Percentiles rank a stretch among this genome's conserved stretches.
Conservation (phyloP, 1,140 invertebrate species). For the Nomia melanderi region DNA sequence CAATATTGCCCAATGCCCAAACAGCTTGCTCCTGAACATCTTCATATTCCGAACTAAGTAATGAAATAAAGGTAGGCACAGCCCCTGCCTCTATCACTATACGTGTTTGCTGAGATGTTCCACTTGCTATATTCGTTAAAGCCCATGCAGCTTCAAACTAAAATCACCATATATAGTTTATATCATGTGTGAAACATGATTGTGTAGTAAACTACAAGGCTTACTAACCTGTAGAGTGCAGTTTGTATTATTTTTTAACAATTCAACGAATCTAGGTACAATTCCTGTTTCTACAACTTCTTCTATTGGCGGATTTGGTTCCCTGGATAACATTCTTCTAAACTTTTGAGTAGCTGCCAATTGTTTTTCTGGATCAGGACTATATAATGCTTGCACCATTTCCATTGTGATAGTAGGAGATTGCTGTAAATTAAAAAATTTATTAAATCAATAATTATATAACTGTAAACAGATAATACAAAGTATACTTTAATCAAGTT, state of each 20-base stretch:
- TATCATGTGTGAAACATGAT: neutral
- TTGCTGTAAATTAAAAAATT: constrained; percentile 63
- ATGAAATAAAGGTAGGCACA: constrained; percentile 93
- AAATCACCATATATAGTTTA: constrained; percentile 3
- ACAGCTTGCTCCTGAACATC: constrained; percentile 98
- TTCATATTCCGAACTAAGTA: constrained; percentile 91
- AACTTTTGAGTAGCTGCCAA: constrained; percentile 96
- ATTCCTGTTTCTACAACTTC: constrained; percentile 99
- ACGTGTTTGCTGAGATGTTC: constrained; percentile 95
- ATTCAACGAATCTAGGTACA: constrained; percentile 97
- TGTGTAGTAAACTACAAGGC: neutral
- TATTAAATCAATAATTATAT: neutral
- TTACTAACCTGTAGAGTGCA: constrained; percentile 89
- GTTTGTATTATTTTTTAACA: constrained; percentile 92
- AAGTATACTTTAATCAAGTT: neutral
- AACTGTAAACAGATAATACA: neutral
- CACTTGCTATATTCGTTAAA: constrained; percentile 98
- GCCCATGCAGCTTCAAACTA: constrained; percentile 99
- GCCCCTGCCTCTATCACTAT: constrained; percentile 97
- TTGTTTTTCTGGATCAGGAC: constrained; percentile 90
- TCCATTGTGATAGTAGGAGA: constrained; percentile 85
- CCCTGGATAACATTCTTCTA: constrained; percentile 95
- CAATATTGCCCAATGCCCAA: constrained; percentile 98
- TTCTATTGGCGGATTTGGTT: constrained; percentile 99
- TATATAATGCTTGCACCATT: constrained; percentile 93